phyloP scores from a whole-genome alignment of 1,140 invertebrate species.

The Druon quercuslanigerum region DNA sequence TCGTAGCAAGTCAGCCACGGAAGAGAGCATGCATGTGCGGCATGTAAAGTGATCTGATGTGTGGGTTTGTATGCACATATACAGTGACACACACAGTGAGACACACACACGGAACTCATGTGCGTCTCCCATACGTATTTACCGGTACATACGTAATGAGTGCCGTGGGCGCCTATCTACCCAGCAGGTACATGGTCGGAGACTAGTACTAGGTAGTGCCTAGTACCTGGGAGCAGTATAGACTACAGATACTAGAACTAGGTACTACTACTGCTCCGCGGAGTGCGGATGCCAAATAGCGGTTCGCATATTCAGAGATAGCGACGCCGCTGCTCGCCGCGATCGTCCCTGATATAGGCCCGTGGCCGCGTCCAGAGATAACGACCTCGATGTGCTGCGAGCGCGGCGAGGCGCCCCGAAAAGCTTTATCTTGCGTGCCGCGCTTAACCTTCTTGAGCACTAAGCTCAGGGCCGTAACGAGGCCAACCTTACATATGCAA shows the following conservation, averaged over 20 bases:
- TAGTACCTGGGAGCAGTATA: conserved; percentile 72
- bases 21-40: conserved; percentile 24
- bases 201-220: conserved; percentile 59
- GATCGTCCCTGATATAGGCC: conserved; percentile 71
- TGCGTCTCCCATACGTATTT: conserved; percentile 32
- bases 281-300: conserved; percentile 70
- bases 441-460: conserved; percentile 58
- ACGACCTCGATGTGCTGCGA: conserved; percentile 68
- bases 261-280: conserved; percentile 57
- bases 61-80: background rate
- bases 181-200: conserved; percentile 40
- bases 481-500: background rate
- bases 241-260: conserved; percentile 47
- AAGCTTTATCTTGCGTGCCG: conserved; percentile 65
- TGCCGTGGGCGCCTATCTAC: conserved; percentile 37
- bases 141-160: conserved; percentile 46
- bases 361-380: conserved; percentile 69
- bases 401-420: conserved; percentile 62
- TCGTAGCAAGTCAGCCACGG: conserved; percentile 33
- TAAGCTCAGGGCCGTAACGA: conserved; percentile 34
- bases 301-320: conserved; percentile 74
- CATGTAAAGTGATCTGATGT: conserved; percentile 8
- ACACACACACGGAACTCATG: conserved; percentile 17
- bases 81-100: background rate
- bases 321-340: conserved; percentile 61